Conservation (phyloP, 2,113 vertebrate species). For the Epinephelus fuscoguttatus region DNA sequence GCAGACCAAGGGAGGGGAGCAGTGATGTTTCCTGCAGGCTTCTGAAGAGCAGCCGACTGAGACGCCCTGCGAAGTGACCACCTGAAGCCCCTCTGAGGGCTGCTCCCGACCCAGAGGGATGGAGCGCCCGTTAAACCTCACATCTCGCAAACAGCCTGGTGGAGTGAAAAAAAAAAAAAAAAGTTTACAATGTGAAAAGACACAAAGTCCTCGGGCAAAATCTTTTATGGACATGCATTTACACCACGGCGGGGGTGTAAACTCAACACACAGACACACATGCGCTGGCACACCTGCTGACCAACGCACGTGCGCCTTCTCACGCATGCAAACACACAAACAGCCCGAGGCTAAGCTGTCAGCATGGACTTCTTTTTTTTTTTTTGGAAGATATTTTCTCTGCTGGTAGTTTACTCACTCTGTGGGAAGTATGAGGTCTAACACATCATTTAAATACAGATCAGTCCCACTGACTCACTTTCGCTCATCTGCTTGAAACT, state of each 20-base stretch:
- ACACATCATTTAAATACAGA: slow-evolving; percentile 67
- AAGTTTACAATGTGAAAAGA: slow-evolving; percentile 44
- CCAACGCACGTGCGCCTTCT: slow-evolving; percentile 5
- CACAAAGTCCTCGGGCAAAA: slow-evolving; percentile 54
- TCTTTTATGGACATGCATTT: slow-evolving; percentile 63
- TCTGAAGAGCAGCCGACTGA: slow-evolving; percentile 88
- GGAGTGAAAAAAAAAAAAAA: neutral
- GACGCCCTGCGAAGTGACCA: slow-evolving; percentile 86
- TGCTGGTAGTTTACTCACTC: slow-evolving; percentile 56
- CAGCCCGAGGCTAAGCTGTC: slow-evolving; percentile 74
- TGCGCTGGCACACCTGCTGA: slow-evolving; percentile 55
- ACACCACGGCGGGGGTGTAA: slow-evolving; percentile 34
- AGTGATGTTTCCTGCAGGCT: slow-evolving; percentile 89
- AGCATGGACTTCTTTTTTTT: slow-evolving; percentile 48
- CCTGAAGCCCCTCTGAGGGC: slow-evolving; percentile 81
- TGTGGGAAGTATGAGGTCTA: slow-evolving; percentile 40
- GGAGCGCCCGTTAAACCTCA: slow-evolving; percentile 87
- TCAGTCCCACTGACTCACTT: slow-evolving; percentile 41
- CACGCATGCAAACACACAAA: slow-evolving; percentile 56
- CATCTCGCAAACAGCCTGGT: slow-evolving; percentile 90
- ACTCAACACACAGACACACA: slow-evolving; percentile 40
- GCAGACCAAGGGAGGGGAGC: slow-evolving; percentile 87
- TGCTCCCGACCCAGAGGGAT: slow-evolving; percentile 84
- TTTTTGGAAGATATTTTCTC: slow-evolving; percentile 55
- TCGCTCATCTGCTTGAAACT: slow-evolving; percentile 39